Evolutionary conservation across 2,888 invertebrate genomes (phyloP).

Genomic region (Andrena minutula): DNA sequence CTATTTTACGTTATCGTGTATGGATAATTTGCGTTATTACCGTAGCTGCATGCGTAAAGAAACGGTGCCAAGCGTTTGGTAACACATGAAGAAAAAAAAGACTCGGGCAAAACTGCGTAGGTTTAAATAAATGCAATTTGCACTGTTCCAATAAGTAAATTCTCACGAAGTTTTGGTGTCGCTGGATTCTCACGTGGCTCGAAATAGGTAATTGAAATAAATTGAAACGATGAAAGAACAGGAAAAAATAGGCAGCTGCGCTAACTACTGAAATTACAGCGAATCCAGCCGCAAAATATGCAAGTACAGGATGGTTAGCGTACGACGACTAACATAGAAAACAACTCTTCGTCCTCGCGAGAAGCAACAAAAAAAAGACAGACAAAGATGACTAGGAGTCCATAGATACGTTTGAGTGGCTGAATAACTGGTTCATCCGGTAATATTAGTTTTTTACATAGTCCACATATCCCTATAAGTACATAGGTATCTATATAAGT

Average conservation of each 20-base stretch:
- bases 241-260: conserved; percentile 23
- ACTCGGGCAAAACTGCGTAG: neutral
- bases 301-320: neutral
- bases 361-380: neutral
- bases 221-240: neutral
- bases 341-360: neutral
- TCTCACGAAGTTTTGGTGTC: conserved; percentile 50
- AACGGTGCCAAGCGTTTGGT: no score
- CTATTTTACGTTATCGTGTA: no score
- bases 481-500: no score
- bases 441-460: neutral
- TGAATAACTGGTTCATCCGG: conserved; percentile 13
- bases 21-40: no score
- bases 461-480: no score
- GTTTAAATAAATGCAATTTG: neutral
- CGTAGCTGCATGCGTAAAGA: no score
- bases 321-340: neutral
- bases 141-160: neutral
- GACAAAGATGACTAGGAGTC: neutral
- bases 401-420: conserved; percentile 1
- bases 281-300: conserved; percentile 8
- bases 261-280: conserved; percentile 34
- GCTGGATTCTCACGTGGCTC: conserved; percentile 30
- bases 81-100: neutral
- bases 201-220: no score